A percentile compares a stretch with the other conserved stretches of the same genome.
Conservation (phyloP, 2,888 invertebrate species). For the Drosophila tanythrix region DNA sequence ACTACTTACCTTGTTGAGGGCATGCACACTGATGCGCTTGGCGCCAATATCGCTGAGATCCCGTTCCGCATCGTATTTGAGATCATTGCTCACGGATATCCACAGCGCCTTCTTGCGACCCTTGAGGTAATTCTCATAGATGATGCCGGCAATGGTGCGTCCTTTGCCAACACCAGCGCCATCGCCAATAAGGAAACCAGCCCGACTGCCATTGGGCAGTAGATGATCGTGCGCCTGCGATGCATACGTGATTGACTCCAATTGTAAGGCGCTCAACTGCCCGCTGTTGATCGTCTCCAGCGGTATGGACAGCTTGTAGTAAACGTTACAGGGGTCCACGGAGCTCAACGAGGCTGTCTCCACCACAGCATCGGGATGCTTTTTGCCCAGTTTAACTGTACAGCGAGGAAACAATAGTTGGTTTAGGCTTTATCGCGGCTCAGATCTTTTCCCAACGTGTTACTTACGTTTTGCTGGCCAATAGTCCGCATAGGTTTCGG, state of each 20-base stretch:
- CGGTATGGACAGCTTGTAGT: constrained; percentile 94
- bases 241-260: constrained; percentile 98
- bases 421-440: background rate
- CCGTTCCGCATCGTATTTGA: constrained; percentile 98
- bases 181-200: constrained; percentile 98
- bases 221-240: constrained; percentile 97
- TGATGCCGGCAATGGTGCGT: constrained; percentile 98
- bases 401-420: background rate
- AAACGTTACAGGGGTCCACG: constrained; percentile 97
- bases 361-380: constrained; percentile 99
- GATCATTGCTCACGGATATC: constrained; percentile 99
- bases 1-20: constrained; percentile 92
- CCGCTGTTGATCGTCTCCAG: constrained; percentile 93
- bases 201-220: constrained; percentile 94
- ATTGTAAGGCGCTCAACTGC: constrained; percentile 96
- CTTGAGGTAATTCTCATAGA: constrained; percentile 97
- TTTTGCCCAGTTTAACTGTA: constrained; percentile 94
- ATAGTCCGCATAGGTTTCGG: constrained; percentile 99
- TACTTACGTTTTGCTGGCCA: constrained; percentile 96
- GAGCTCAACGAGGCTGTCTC: constrained; percentile 99
- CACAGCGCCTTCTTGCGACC: constrained; percentile 98
- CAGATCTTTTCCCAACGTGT: background rate
- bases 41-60: constrained; percentile 99
- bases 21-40: constrained; percentile 93
- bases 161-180: constrained; percentile 99